Evolutionary conservation across 2,888 invertebrate species (phyloP), one percentile per base, ranked within the genome.

Genomic region (Junonia oenone): DNA sequence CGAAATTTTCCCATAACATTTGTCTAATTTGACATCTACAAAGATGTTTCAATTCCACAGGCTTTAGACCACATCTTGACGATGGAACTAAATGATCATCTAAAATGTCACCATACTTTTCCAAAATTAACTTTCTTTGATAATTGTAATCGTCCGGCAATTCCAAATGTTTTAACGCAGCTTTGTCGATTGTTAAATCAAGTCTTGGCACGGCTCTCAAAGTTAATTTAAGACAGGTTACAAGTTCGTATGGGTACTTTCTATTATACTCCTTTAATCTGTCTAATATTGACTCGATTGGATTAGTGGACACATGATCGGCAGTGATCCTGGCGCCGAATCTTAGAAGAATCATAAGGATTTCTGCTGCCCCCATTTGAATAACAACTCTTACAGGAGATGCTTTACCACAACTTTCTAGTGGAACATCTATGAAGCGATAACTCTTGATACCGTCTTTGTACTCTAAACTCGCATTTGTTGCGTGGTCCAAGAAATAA

Each of bases 401-500:
- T 4, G 94, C 92, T 65, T 91, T 92, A 0, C 96, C 95, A 69
- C 96, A 96, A 55, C 95, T 95, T 73, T 95, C 95, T 78, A 97
- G 92, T 9, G 96, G 95, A 1, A 96, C 93, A 72, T 97, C 96
- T 61, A 96, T 93, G 69, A 96, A 95, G 40, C 94, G 87, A 60
- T 85, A 73, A 15, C 71, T 67, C 68, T 79, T 76, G 33, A 78
- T 64, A 9, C 77, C 76, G 65, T 86, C 73, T 5, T 63, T 75
- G 66, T 93, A 94, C 73, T 93, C 92, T 45, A 95, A 83, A 62
- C 88, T 91, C 0, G 93, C 93, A 53, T 91, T 91, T 1, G 93
- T 93, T 0, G 96, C 95, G 72, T 96, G 96, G 69, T 95, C 93
- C 64, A 96, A 72, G 76, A 95, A 96, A 75, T 93, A 97, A 0